Base-by-base conservation (phyloP, 1,140 invertebrate genomes). In the Sweltsa coloradensis region DNA sequence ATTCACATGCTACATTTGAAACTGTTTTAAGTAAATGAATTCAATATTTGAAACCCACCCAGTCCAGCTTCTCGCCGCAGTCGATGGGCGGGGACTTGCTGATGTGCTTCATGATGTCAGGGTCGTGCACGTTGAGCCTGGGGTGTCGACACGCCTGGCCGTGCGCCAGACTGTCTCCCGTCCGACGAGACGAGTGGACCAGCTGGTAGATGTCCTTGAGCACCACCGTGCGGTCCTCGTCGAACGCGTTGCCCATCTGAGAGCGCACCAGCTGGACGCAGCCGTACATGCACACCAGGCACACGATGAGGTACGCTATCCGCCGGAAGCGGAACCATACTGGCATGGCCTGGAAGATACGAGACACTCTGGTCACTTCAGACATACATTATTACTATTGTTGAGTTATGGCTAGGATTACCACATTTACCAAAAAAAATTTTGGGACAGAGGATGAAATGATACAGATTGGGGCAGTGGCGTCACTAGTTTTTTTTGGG, bases 91-190 rank as follows among this genome's bases (percentile, higher is more conserved):
- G 62, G 14, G 75, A 70, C 27, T 72, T 55, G 36, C 76, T 65
- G 37, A 84, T 70, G 52, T 78, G 83, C 59, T 74, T 73, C 68
- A 76, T 77, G 43, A 87, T 77, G 52, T 80, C 77, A 9, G 76
- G 74, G 56, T 76, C 72, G 52, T 74, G 69, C 34, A 83, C 55
- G 3, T 80, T 73, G 18, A 86, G 62, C 16, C 73, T 60, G 0
- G 83, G 82, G 52, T 78, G 70, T 37, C 72, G 74, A 54, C 82
- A 85, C 13, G 68, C 70, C 19, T 47, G 55, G 31, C 59, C 50
- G 66, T 62, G 21, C 65, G 67, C 49, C n/a, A n/a, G n/a, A n/a
- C n/a, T n/a, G n/a, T n/a, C n/a, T n/a, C n/a, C n/a, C n/a, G n/a
- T 22, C 18, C 36, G 29, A 11, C 11, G 29, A 11, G n/a, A 31